Conservation (phyloP, 2,113 vertebrate species). For the Corythaixoides concolor region DNA sequence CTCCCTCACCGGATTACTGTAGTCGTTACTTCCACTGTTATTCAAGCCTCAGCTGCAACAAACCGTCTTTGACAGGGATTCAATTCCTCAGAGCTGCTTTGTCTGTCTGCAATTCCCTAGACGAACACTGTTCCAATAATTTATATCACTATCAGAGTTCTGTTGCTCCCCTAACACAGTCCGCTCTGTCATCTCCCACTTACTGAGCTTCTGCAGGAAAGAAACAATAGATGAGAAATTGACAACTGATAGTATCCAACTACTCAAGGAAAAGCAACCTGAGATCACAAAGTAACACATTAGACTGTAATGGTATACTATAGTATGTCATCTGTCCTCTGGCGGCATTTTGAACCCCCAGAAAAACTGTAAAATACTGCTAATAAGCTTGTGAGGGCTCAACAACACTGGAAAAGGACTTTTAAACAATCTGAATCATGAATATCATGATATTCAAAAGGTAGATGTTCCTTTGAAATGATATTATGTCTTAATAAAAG, state of each 20-base stretch:
- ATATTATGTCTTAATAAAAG: neutral
- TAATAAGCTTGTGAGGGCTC: conserved; percentile 11
- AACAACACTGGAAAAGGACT: neutral
- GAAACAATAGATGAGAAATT: conserved; percentile 82
- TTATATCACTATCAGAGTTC: conserved; percentile 57
- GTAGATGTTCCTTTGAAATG: neutral
- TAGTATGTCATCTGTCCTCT: conserved; percentile 47
- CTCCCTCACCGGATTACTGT: conserved; percentile 69
- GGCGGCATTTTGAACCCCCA: conserved; percentile 45
- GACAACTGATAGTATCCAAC: conserved; percentile 80
- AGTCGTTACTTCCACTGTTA: conserved; percentile 67
- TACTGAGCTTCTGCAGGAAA: conserved; percentile 77
- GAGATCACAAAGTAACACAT: conserved; percentile 53
- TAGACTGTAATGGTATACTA: conserved; percentile 43
- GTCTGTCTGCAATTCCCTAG: conserved; percentile 70
- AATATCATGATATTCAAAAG: neutral
- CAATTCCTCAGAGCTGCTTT: conserved; percentile 77
- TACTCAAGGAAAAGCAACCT: conserved; percentile 70
- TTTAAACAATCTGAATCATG: neutral
- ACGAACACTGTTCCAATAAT: conserved; percentile 43
- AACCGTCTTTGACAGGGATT: conserved; percentile 74
- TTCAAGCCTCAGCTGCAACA: conserved; percentile 72
- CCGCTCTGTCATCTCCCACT: conserved; percentile 79
- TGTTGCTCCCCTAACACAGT: conserved; percentile 70
- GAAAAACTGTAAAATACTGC: conserved; percentile 41